phyloP scores from a whole-genome alignment of 1,140 invertebrate species.

The Pseudomyrmex sp. region DNA sequence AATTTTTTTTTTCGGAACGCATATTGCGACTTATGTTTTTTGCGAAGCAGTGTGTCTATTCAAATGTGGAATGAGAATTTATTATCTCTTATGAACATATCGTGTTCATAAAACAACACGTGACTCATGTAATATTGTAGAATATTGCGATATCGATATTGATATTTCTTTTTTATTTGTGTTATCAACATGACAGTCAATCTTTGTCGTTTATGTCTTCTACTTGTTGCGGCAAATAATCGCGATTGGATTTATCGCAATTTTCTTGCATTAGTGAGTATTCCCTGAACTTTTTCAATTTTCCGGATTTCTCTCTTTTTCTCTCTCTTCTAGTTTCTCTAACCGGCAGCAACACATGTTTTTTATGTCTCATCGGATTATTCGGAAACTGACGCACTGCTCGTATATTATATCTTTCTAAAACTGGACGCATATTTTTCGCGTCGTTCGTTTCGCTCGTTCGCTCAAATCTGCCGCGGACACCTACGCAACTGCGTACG shows the following conservation, averaged over 20 bases:
- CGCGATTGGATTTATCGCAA: not conserved
- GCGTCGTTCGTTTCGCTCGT: not conserved
- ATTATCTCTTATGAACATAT: not conserved
- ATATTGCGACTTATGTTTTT: not conserved
- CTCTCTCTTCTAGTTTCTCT: not conserved
- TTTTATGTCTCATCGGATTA: no score
- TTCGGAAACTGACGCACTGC: no score
- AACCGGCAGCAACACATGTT: not conserved
- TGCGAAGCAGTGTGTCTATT: not conserved
- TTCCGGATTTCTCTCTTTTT: not conserved
- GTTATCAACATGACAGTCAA: not conserved
- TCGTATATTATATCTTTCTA: not conserved
- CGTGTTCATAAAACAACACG: not conserved
- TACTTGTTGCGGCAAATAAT: not conserved
- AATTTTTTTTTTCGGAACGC: not conserved
- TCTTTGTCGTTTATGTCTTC: not conserved
- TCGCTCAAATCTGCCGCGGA: not conserved
- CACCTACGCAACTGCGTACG: conserved; percentile 5
- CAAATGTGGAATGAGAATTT: not conserved
- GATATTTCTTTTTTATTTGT: not conserved
- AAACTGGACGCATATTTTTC: no score
- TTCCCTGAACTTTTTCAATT: not conserved
- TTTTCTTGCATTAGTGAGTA: not conserved
- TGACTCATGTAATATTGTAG: not conserved
- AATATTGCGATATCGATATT: not conserved